A percentile compares a stretch with the other conserved stretches of the same genome.
Conservation (phyloP, 2,113 vertebrate genomes). For the Aptenodytes forsteri region DNA sequence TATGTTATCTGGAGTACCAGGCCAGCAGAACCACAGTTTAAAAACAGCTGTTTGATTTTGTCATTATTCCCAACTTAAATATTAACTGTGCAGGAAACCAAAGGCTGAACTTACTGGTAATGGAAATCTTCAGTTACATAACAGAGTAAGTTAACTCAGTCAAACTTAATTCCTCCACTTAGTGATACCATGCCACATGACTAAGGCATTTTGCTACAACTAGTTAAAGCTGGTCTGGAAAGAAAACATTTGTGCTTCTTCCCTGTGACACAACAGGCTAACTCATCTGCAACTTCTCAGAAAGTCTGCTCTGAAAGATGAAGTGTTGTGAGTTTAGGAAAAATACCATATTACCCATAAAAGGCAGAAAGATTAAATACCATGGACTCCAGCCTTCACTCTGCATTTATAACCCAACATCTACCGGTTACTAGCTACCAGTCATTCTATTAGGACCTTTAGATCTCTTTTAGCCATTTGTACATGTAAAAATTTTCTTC, state of each 20-base stretch:
- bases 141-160: neutral
- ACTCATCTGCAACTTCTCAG: neutral
- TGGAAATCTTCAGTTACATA: neutral
- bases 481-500: neutral
- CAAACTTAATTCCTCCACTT: neutral
- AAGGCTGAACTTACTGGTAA: neutral
- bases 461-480: neutral
- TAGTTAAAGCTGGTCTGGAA: neutral
- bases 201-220: neutral
- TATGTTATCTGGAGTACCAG: neutral
- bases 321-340: neutral
- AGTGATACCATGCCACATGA: neutral
- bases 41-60: neutral
- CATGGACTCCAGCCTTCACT: neutral
- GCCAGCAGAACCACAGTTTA: neutral
- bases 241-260: neutral
- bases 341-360: neutral
- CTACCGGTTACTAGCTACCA: neutral
- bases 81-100: slow-evolving; percentile 3
- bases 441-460: neutral
- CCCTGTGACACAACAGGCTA: neutral
- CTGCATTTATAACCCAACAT: neutral
- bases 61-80: neutral
- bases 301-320: neutral
- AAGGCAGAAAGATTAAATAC: neutral